Conservation (phyloP, 53 echinoderm and acorn worm genomes). For the Apostichopus leukothele region DNA sequence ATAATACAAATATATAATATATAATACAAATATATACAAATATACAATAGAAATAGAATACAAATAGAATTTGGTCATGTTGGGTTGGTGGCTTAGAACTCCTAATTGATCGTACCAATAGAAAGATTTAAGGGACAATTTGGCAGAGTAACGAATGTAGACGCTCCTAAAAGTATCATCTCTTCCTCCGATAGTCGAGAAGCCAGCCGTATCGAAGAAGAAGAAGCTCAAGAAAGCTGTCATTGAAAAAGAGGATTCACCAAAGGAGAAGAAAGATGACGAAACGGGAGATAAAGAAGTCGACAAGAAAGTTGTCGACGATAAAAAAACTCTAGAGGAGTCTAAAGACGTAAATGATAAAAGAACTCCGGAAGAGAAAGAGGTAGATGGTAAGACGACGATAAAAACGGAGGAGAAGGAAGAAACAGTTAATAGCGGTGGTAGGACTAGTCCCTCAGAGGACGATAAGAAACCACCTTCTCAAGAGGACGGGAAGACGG, state of each 20-base stretch:
- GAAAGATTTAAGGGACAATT: too few relatives aligned
- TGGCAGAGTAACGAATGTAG: too few relatives aligned
- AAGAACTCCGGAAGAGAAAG: slow-evolving; percentile 17
- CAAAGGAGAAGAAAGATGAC: slow-evolving; percentile 10
- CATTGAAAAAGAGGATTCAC: background rate
- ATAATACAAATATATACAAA: too few relatives aligned
- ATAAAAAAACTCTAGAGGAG: background rate
- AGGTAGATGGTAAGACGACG: slow-evolving; percentile 1
- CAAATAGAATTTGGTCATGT: too few relatives aligned
- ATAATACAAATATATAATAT: too few relatives aligned
- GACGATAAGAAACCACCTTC: slow-evolving; percentile 6
- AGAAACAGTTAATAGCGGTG: slow-evolving; percentile 13
- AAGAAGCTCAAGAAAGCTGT: slow-evolving; percentile 52
- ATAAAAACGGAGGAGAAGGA: slow-evolving; percentile 24
- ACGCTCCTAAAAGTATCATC: background rate
- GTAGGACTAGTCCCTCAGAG: slow-evolving; percentile 38
- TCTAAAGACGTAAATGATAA: slow-evolving; percentile 8
- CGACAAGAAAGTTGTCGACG: background rate
- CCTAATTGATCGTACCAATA: too few relatives aligned
- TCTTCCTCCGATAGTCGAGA: slow-evolving; percentile 29
- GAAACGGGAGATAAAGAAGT: slow-evolving; percentile 15
- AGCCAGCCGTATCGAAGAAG: slow-evolving; percentile 57
- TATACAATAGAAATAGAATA: too few relatives aligned
- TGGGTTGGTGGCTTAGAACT: too few relatives aligned
- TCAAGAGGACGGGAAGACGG: slow-evolving; percentile 3